These are phyloP conservation scores for Drosophila biarmipes DNA, from an alignment of 1,140 invertebrate species.

Conservation along the genomic window DNA sequence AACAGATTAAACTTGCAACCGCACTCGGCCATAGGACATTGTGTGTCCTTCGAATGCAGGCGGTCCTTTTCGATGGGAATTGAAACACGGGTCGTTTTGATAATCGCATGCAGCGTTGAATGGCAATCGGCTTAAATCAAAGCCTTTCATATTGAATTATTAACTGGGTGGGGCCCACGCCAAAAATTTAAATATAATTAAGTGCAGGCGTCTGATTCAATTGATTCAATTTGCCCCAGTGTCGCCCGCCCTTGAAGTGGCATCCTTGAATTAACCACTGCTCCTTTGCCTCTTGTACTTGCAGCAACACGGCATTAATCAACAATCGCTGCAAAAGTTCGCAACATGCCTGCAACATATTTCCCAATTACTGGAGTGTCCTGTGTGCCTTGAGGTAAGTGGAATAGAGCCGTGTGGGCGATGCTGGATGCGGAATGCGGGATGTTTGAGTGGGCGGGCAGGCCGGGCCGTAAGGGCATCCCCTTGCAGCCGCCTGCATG, in stretches of 20 bases:
- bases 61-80: slow-evolving; percentile 1
- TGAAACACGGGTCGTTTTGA: slow-evolving; percentile 23
- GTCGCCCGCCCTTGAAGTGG: slow-evolving; percentile 25
- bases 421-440: slow-evolving; percentile 4
- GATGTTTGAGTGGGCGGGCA: slow-evolving; percentile 6
- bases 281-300: slow-evolving; percentile 44
- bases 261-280: slow-evolving; percentile 10
- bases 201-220: slow-evolving; percentile 19
- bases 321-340: slow-evolving; percentile 85
- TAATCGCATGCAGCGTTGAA: slow-evolving; percentile 40
- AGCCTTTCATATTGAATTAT: slow-evolving; percentile 31
- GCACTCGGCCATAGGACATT: not conserved
- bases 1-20: slow-evolving; percentile 42
- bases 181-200: slow-evolving; percentile 34
- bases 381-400: slow-evolving; percentile 85
- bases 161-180: slow-evolving; percentile 1
- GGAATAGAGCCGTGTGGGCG: no score
- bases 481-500: slow-evolving; percentile 28
- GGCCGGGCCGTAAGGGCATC: slow-evolving; percentile 5
- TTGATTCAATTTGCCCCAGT: slow-evolving; percentile 17
- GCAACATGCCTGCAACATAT: slow-evolving; percentile 85
- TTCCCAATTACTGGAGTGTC: slow-evolving; percentile 85
- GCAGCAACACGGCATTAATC: slow-evolving; percentile 80
- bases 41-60: slow-evolving; percentile 14
- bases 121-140: slow-evolving; percentile 41